Evolutionary conservation across 1,140 invertebrate species (phyloP), one percentile per base, ranked within the genome.

Genomic region (Pygmarrhopalites habei): DNA sequence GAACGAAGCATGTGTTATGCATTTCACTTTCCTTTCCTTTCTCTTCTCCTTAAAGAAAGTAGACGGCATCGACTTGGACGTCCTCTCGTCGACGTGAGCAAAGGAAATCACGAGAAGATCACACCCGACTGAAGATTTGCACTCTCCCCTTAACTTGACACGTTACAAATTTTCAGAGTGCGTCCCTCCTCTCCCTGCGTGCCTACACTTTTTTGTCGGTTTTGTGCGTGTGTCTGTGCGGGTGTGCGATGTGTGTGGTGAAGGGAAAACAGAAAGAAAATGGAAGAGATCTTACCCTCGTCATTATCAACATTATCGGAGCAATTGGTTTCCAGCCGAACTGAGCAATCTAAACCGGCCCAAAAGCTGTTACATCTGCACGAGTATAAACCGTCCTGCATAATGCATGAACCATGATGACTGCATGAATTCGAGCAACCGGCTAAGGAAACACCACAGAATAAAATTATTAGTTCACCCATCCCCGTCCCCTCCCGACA

Each of bases 281-380:
- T 43, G 41, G 39, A 39, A 52, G 43, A 49, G 51, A 58, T 59
- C 79, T 79, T 82, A 98, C 95, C 95, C 79, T 89, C 84, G 79
- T 99, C 95, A 77, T 99, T 98, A 76, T 99, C 96, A 62, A 88
- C 81, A 72, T 89, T 87, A 78, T 99, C 95, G 72, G 85, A 86
- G 79, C 96, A 99, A 66, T 88, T 86, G 75, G 92, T 88, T 78
- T 95, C 92, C 47, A 95, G 79, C 49, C 87, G 83, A 71, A 94
- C 88, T 72, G 90, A 95, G 73, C 91, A 95, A 75, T 91, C 87
- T 17, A 82, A 80, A 39, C 95, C 95, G 51, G 92, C 92, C 92
- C 93, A 97, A 21, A 89, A 90, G 26, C 85, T 81, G 39, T 86
- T 83, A 76, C 96, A 99, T 56, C 87, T 85, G 77, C 96, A 99